Percentiles rank a stretch among this genome's conserved stretches.
Evolutionary conservation across 2,888 invertebrate species (phyloP).

Genomic region (Ellobium chinense): DNA sequence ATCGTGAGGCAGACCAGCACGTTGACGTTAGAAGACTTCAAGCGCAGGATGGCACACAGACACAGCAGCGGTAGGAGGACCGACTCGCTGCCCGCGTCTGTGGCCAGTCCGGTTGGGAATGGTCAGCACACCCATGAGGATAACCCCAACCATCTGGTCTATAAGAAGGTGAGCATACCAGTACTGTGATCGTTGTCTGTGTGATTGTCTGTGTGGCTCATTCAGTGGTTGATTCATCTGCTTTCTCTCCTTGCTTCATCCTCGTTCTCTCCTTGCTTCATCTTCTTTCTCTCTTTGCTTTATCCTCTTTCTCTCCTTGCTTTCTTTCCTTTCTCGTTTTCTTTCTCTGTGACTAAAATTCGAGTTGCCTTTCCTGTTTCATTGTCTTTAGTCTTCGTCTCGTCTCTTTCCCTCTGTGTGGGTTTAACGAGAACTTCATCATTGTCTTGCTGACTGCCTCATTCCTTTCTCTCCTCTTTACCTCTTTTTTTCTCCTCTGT

Average conservation of each 20-base stretch:
- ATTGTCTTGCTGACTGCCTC: too few relatives aligned
- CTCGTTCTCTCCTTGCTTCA: neutral
- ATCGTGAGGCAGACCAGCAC: slow-evolving; percentile 24
- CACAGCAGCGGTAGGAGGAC: slow-evolving; percentile 68
- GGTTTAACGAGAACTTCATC: too few relatives aligned
- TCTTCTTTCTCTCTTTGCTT: neutral
- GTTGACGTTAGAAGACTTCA: slow-evolving; percentile 31
- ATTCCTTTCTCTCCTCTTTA: too few relatives aligned
- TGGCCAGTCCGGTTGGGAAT: slow-evolving; percentile 69
- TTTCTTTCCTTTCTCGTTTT: neutral
- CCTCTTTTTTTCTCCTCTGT: too few relatives aligned
- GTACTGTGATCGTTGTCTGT: too few relatives aligned
- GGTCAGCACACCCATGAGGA: slow-evolving; percentile 72
- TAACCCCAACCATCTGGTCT: slow-evolving; percentile 72
- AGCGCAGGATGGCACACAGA: slow-evolving; percentile 55
- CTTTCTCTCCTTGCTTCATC: neutral
- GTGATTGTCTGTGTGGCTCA: neutral
- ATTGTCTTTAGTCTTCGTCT: too few relatives aligned
- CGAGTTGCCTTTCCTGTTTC: too few relatives aligned
- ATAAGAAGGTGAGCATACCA: slow-evolving; percentile 75
- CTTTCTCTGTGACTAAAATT: too few relatives aligned
- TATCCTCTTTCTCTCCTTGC: neutral
- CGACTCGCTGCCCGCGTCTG: slow-evolving; percentile 69
- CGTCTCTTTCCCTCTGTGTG: too few relatives aligned
- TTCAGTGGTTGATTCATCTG: neutral